Evolutionary conservation across 2,888 invertebrate species (phyloP).

Genomic region (Lapara coniferarum): DNA sequence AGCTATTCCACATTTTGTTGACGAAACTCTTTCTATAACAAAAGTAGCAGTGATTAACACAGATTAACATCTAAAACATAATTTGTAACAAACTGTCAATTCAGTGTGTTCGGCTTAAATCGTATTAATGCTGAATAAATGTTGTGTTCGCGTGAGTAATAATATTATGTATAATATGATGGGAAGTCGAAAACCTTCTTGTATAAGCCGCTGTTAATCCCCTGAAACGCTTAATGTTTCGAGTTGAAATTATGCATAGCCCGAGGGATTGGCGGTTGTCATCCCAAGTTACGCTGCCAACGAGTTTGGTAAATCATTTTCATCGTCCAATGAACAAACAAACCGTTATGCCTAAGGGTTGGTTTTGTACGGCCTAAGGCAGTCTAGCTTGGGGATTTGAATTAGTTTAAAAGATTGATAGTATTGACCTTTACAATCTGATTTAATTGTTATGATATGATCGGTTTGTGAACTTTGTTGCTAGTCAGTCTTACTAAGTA

Average conservation of each 20-base stretch:
- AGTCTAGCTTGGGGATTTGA: constrained; percentile 33
- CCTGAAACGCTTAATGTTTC: constrained; percentile 71
- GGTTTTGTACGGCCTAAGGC: constrained; percentile 36
- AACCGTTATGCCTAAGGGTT: constrained; percentile 45
- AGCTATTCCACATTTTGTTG: neutral
- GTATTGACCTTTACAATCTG: neutral
- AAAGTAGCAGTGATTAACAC: neutral
- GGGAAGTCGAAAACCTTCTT: constrained; percentile 64
- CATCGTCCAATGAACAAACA: constrained; percentile 58
- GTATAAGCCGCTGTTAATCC: constrained; percentile 75
- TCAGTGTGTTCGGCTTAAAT: neutral
- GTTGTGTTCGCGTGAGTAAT: constrained; percentile 34
- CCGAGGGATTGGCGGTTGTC: constrained; percentile 75
- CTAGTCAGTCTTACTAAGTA: too few species aligned
- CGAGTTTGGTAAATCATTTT: constrained; percentile 67
- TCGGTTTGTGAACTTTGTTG: too few species aligned
- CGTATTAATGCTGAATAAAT: constrained; percentile 32
- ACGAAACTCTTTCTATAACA: neutral
- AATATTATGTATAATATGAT: constrained; percentile 42
- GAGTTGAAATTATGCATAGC: constrained; percentile 77
- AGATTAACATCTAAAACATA: constrained; percentile 1
- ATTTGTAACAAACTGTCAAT: constrained; percentile 18
- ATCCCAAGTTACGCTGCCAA: constrained; percentile 63
- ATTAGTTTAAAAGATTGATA: constrained; percentile 2
- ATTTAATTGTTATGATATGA: neutral